Evolutionary conservation across 2,888 invertebrate genomes (phyloP), one percentile per base, ranked within the genome.

Genomic region (Cremastinae sp.): DNA sequence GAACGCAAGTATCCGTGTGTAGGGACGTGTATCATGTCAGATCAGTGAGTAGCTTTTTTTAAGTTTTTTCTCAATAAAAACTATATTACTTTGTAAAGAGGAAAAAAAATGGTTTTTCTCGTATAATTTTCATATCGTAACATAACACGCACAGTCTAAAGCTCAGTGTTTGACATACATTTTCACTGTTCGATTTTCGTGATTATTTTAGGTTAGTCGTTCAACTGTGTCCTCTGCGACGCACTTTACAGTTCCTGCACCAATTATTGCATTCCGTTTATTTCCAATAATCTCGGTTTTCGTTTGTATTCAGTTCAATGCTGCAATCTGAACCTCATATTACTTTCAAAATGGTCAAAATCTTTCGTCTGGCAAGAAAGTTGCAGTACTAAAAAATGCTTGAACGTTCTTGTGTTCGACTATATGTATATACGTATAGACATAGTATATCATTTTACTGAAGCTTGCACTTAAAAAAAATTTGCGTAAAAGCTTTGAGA

Each of bases 1-100:
- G 43, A 51, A 55, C 65, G 53, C 65, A 65, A 65, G 43, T 65
- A 64, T 58, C 47, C 55, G 61, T 58, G 49, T 56, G 43, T 49
- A 62, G 59, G 74, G 51, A 78, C 66, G 78, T 55, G 43, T 80
- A 86, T 78, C 68, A 87, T 87, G 87, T 87, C 87, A 81, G 87
- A 87, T 77, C 87, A 87, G 87, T 87, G 83, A 87, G 87, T 82
- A 61, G 64, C 80, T 79, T 80, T 56, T 18, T 45, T 16, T 3
- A 18, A 49, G 51, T 69, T 73, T 35, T 51, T 39, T 16, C 20
- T 8, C 20, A 59, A 64, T 45, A 78, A 68, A 49, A 51, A 41
- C 62, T 7, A 5, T 8, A 59, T 18, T 4, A 5, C 9, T 12
- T 58, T 7, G 22, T 37, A 65, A 51, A 0, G 4, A 16, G 0